Percentiles rank a stretch among this genome's conserved stretches.
phyloP scores from a whole-genome alignment of 2,888 invertebrate species.

The Caenorhabditis sinica region DNA sequence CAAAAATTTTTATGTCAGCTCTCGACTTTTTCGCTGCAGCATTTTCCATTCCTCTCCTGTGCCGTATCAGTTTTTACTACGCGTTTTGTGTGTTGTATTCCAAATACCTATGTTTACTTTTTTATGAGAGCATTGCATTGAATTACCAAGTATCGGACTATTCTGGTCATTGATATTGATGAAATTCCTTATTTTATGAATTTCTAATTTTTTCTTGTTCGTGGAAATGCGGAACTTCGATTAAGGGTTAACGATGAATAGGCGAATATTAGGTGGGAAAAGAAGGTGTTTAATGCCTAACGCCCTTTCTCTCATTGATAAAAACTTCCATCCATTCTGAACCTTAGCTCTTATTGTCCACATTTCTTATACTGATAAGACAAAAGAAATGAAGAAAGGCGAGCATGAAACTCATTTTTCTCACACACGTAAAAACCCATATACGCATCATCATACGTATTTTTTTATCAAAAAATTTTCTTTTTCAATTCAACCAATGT shows the following conservation, averaged over 20 bases:
- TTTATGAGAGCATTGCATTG: neutral
- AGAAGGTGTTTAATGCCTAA: conserved; percentile 46
- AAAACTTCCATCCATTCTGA: conserved; percentile 43
- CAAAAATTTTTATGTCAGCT: conserved; percentile 46
- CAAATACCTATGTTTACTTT: conserved; percentile 46
- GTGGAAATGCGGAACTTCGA: neutral
- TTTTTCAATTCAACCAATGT: conserved; percentile 27
- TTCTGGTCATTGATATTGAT: conserved; percentile 37
- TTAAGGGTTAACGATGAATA: conserved; percentile 14
- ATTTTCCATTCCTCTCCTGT: conserved; percentile 23
- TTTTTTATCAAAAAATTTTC: conserved; percentile 42
- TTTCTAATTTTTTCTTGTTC: neutral
- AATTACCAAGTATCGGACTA: conserved; percentile 14
- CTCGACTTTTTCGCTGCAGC: conserved; percentile 38
- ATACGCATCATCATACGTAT: conserved; percentile 48
- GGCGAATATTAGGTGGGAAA: conserved; percentile 19
- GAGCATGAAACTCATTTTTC: conserved; percentile 47
- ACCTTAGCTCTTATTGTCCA: conserved; percentile 47
- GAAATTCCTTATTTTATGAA: conserved; percentile 33
- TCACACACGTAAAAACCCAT: conserved; percentile 6
- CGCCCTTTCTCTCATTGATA: conserved; percentile 37
- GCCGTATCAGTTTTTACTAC: conserved; percentile 46
- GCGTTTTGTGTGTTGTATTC: conserved; percentile 52
- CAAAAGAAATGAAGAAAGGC: conserved; percentile 16
- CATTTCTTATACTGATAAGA: conserved; percentile 34